A percentile compares a stretch with the other conserved stretches of the same genome.
These are phyloP conservation scores for Nesogale talazaci DNA, from an alignment of 2,113 vertebrate species.

Conservation along the genomic window DNA sequence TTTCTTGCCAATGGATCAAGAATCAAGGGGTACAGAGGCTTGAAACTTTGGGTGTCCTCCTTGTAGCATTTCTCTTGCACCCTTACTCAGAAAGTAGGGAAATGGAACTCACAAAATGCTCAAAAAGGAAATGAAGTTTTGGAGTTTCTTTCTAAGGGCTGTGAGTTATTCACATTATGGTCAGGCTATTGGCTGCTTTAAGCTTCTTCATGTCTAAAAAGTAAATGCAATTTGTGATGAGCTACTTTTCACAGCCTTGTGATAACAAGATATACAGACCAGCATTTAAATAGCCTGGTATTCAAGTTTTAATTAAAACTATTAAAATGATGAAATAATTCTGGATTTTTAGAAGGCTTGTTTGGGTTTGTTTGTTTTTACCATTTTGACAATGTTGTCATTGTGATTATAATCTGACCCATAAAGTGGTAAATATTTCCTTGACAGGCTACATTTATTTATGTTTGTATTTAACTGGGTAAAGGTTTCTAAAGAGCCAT, in stretches of 20 bases:
- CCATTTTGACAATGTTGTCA: neutral
- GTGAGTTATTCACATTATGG: constrained; percentile 6
- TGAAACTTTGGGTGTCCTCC: too few relatives aligned
- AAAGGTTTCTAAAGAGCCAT: constrained; percentile 37
- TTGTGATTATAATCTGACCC: constrained; percentile 10
- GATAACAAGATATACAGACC: neutral
- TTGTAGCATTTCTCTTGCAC: neutral
- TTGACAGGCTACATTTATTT: neutral
- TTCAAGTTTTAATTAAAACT: constrained; percentile 26
- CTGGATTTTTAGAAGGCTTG: neutral
- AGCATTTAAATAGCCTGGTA: neutral
- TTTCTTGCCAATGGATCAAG: too few relatives aligned
- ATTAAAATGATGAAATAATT: constrained; percentile 19
- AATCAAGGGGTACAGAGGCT: too few relatives aligned
- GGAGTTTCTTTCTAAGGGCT: constrained; percentile 19
- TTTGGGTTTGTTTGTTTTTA: neutral
- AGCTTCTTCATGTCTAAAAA: constrained; percentile 28
- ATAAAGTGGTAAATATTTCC: neutral
- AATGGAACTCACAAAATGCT: constrained; percentile 19
- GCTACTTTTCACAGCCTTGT: constrained; percentile 29
- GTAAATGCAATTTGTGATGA: constrained; percentile 15
- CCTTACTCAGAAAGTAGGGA: neutral
- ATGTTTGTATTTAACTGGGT: constrained; percentile 46
- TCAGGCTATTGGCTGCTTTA: constrained; percentile 50
- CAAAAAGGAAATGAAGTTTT: constrained; percentile 45